Evolutionary conservation across 2,797 vertebrate genomes (phyloP), one percentile per base, ranked within the genome.

Genomic region (Ataeniobius toweri): DNA sequence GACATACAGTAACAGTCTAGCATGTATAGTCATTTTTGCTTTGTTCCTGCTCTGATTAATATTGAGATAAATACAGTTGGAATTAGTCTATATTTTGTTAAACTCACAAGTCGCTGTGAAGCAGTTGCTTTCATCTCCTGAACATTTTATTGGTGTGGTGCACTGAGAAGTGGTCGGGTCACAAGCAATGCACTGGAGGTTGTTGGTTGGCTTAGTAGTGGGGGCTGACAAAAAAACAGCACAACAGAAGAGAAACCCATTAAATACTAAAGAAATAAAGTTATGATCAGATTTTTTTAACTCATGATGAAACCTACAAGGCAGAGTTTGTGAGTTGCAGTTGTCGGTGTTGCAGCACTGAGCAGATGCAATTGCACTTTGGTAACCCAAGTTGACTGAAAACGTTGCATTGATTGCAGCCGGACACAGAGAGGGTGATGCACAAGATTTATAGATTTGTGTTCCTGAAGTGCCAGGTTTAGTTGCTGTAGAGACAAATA

Each of bases 321-420:
- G 0, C 0, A 41, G 39, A 73, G 5, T 71, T 13, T 0, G 20
- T 6, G 59, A 0, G 56, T 90, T 89, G 74, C 89, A 90, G 74
- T 75, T 20, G 36, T 80, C 22, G 10, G 73, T 74, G 80, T 76
- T 36, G 74, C 87, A 90, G 73, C 85, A 90, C 0, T 0, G 0
- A n/a, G 41, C 26, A 22, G 73, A 65, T 46, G 48, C 8, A 36
- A 53, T 3, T 41, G 6, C 61, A 44, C 36, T 53, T 0, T 0
- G 0, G 58, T 1, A 0, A 26, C 71, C 76, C 0, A 76, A 1
- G 61, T 70, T 55, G 0, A 5, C 16, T 39, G 81, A 86, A 67
- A 76, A 80, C 4, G 16, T 76, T 20, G 44, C 44, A 26, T 1
- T 0, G 0, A 12, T 63, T 6, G 26, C 1, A 0, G 0, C 0